Base-by-base conservation (phyloP, 2,888 invertebrate genomes). In the Xestia ashworthii region DNA sequence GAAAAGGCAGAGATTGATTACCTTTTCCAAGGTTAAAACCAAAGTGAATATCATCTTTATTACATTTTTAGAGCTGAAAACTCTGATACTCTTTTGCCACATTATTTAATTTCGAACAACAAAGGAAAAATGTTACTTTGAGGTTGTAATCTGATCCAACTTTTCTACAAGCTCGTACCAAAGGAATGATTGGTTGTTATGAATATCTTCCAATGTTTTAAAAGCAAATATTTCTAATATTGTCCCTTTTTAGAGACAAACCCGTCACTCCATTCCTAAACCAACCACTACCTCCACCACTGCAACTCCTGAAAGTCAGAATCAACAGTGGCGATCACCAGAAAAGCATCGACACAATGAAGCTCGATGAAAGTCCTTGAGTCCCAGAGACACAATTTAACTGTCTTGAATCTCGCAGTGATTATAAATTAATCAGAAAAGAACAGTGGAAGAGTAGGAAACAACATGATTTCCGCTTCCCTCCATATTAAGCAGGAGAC, bases 81-180 rank as follows among this genome's bases (percentile, higher is more conserved):
- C 41, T 25, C 41, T 25, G 41, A 9, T 46, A 32, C 5, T 19
- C 6, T 5, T 76, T 70, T 46, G 12, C 12, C 19, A 66, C 9
- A 68, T 69, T 74, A 48, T 60, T 68, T 19, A 0, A 50, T 38
- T 48, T 2, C 9, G 32, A 48, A 41, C 5, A 41, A 73, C 80
- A 82, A 82, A 81, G 77, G 22, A 68, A 79, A 74, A 85, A 72
- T 79, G 65, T 69, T 72, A 3, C 74, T 75, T 74, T 79, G 71
- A 70, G 32, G 8, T 69, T 58, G 38, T 22, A 65, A 76, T 74
- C 74, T 79, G 58, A 78, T 68, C 22, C 14, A 72, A n/a, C 62
- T 22, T n/a, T 0, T 19, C 50, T 14, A 50, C 38, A 70, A 71
- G 55, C 48, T 44, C 22, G 25, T 38, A 32, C 44, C 50, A 22